Percentiles rank a stretch among this genome's conserved stretches.
Conservation (phyloP, 2,888 invertebrate genomes). For the Charanyca ferruginea region DNA sequence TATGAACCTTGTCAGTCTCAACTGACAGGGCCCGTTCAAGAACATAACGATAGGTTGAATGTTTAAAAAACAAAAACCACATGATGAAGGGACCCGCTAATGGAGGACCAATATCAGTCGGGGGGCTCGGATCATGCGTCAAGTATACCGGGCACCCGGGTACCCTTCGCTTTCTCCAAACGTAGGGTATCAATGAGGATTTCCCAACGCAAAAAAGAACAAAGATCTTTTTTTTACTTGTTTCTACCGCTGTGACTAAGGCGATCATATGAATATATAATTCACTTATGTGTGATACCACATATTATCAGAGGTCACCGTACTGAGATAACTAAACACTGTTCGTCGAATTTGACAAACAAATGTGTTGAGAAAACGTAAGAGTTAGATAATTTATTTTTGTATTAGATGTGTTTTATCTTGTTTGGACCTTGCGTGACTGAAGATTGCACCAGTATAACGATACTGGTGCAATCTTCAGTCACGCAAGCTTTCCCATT, state of each 20-base stretch:
- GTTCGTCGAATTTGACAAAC: conserved; percentile 27
- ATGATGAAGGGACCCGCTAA: too few relatives aligned
- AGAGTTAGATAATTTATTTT: not conserved
- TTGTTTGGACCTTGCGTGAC: not conserved
- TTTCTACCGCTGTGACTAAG: not conserved
- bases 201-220: too few relatives aligned
- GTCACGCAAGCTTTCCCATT: not conserved
- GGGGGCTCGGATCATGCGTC: too few relatives aligned
- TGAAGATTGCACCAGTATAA: not conserved
- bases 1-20: too few relatives aligned
- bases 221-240: too few relatives aligned
- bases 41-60: too few relatives aligned
- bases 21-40: too few relatives aligned
- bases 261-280: not conserved
- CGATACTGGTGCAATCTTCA: not conserved
- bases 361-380: conserved; percentile 13
- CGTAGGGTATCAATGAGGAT: too few relatives aligned
- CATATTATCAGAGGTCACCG: conserved; percentile 68
- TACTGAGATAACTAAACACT: conserved; percentile 48
- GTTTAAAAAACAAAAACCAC: too few relatives aligned
- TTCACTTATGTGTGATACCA: conserved; percentile 44
- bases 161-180: too few relatives aligned
- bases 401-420: not conserved
- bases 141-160: too few relatives aligned
- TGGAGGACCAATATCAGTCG: too few relatives aligned